A percentile compares a stretch with the other conserved stretches of the same genome.
Conservation (phyloP, 2,888 invertebrate species). For the Plagodis dolabraria region DNA sequence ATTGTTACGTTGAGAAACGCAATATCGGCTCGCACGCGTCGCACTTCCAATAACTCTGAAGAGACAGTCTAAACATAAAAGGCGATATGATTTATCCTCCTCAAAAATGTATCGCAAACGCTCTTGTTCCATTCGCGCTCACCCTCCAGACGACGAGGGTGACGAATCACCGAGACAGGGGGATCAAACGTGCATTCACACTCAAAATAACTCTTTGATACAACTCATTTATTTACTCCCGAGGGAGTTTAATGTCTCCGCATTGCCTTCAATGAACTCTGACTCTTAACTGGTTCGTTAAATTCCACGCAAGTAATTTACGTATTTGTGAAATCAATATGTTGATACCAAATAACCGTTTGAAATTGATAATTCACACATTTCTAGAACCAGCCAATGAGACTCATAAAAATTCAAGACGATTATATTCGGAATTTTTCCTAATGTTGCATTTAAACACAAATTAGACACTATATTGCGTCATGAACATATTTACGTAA, state of each 20-base stretch:
- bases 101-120: constrained; percentile 5
- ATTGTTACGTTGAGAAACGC: background rate
- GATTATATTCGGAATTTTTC: constrained; percentile 11
- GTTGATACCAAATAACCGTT: background rate
- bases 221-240: constrained; percentile 44
- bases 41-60: constrained; percentile 4
- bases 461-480: constrained; percentile 19
- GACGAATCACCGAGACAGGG: constrained; percentile 44
- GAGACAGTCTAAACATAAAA: constrained; percentile 15
- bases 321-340: background rate
- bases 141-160: constrained; percentile 36
- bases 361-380: constrained; percentile 20
- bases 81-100: constrained; percentile 20
- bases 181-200: constrained; percentile 59
- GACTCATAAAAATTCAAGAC: constrained; percentile 6
- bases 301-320: background rate
- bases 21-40: constrained; percentile 1
- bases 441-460: constrained; percentile 5
- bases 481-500: constrained; percentile 21
- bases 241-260: constrained; percentile 19
- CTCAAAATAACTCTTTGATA: constrained; percentile 57
- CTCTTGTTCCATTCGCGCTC: constrained; percentile 6
- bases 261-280: constrained; percentile 8
- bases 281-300: background rate
- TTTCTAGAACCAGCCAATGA: constrained; percentile 15